Evolutionary conservation across 2,797 vertebrate species (phyloP), one percentile per base, ranked within the genome.

Genomic region (Thalassophryne amazonica): DNA sequence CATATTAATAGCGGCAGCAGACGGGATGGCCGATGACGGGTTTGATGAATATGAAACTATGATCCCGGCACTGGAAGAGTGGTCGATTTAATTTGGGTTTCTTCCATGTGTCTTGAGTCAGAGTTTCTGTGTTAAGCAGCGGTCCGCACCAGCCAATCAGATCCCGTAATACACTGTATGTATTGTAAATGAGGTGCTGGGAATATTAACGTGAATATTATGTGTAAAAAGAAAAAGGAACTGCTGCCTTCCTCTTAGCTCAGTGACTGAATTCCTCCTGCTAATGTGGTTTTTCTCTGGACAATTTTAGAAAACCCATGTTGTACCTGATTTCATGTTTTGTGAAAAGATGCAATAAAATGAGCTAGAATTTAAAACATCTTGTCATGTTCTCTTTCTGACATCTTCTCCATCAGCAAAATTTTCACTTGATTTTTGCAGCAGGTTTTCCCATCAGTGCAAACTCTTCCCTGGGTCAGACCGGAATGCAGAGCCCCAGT

Each of bases 1-100:
- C 58, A 63, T 68, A 48, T 75, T 74, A 49, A 61, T 28, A 16
- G 29, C 40, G 6, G 43, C 31, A 45, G 43, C 72, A 74, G 60
- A 67, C 72, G 73, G 59, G 10, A 38, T 16, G 28, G 47, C n/a
- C n/a, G 57, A 39, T 32, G 39, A 47, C n/a, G 20, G 14, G 28
- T 14, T 23, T 27, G 27, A 59, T 56, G 31, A 63, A 60, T 60
- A 57, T 65, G 78, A 55, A 76, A 85, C 86, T 75, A 76, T 88
- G 89, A 89, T 87, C 78, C 89, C 78, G 76, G 82, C 84, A 65
- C 81, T 72, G 88, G 86, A 83, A 82, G 73, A 62, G 47, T 80
- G 76, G 52, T 57, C 73, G 25, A 36, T 13, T 69, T 71, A 18
- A 62, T 27, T 38, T 58, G 58, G 46, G 66, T 71, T 81, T 80